Conservation (phyloP, 2,113 vertebrate genomes). For the Neofelis nebulosa region DNA sequence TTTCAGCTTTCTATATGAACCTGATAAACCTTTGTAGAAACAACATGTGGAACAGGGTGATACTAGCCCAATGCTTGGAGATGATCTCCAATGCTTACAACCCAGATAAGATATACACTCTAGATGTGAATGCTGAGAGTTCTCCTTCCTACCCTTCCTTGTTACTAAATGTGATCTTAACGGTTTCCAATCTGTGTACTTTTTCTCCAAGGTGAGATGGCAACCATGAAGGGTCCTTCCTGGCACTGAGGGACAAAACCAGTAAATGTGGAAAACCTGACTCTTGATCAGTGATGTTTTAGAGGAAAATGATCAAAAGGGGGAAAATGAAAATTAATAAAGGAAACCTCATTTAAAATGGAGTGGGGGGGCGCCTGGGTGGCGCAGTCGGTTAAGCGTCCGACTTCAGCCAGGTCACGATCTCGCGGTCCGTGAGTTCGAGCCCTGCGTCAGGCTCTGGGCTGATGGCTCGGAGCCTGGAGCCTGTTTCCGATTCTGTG, state of each 20-base stretch:
- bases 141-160: background rate
- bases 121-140: background rate
- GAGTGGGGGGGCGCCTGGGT: too few relatives aligned
- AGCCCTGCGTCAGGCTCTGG: too few relatives aligned
- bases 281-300: background rate
- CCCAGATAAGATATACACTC: background rate
- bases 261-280: background rate
- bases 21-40: background rate
- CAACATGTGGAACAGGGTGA: background rate
- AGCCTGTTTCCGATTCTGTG: too few relatives aligned
- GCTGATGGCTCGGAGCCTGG: too few relatives aligned
- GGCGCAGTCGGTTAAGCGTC: too few relatives aligned
- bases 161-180: background rate
- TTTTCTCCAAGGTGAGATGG: background rate
- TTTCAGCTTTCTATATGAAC: background rate
- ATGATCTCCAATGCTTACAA: background rate
- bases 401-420: too few relatives aligned
- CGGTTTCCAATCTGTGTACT: background rate
- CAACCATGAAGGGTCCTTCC: background rate
- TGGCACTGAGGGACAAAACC: background rate
- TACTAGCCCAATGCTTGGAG: background rate
- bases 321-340: background rate
- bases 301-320: background rate
- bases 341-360: background rate
- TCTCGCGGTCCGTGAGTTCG: too few relatives aligned